These are phyloP conservation scores for Myathropa florea DNA, from an alignment of 2,888 invertebrate species.

Conservation along the genomic window DNA sequence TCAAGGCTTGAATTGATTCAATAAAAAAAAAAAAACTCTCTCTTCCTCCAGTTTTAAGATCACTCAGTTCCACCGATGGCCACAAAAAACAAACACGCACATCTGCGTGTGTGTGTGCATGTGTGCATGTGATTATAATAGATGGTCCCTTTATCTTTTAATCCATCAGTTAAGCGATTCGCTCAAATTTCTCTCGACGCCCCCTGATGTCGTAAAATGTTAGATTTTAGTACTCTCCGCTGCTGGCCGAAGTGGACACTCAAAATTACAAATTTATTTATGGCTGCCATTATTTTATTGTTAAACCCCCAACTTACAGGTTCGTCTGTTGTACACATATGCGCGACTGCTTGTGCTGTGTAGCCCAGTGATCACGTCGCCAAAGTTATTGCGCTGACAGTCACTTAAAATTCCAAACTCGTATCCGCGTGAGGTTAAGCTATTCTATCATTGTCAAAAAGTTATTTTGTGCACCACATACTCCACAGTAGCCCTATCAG, in stretches of 20 bases:
- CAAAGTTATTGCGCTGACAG: slow-evolving; percentile 69
- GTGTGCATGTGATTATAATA: neutral
- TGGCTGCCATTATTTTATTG: slow-evolving; percentile 71
- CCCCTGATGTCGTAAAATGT: slow-evolving; percentile 61
- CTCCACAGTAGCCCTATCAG: slow-evolving; percentile 68
- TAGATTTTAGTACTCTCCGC: slow-evolving; percentile 61
- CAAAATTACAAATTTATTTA: slow-evolving; percentile 69
- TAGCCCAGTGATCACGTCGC: slow-evolving; percentile 59
- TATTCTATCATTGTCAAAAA: slow-evolving; percentile 72
- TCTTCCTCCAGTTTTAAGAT: neutral
- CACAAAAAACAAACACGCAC: neutral
- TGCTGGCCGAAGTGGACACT: slow-evolving; percentile 63
- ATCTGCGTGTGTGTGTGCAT: neutral
- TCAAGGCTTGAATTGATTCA: neutral
- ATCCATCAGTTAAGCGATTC: slow-evolving; percentile 28
- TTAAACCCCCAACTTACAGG: slow-evolving; percentile 34
- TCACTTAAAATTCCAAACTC: slow-evolving; percentile 61
- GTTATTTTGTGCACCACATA: slow-evolving; percentile 71
- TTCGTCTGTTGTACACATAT: slow-evolving; percentile 15
- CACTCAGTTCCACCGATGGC: neutral
- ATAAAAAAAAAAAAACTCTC: neutral
- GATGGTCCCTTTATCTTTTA: neutral
- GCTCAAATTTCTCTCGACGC: slow-evolving; percentile 32
- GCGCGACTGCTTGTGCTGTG: neutral
- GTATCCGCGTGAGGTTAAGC: slow-evolving; percentile 69